Conservation (phyloP, 2,888 invertebrate genomes). For the Escarpia spicata region DNA sequence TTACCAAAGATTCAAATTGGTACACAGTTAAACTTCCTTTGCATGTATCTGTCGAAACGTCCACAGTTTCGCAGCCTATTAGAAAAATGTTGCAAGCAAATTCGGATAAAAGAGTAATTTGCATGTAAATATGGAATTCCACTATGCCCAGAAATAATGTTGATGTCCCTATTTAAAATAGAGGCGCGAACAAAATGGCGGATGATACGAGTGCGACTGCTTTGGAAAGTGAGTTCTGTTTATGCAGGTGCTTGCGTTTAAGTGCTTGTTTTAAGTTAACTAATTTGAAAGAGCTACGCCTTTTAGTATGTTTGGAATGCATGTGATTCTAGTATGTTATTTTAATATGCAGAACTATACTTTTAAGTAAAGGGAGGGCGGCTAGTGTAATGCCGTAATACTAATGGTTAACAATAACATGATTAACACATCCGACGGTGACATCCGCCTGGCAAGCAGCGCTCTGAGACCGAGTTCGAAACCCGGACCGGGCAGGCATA, state of each 20-base stretch:
- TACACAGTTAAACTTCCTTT: no score
- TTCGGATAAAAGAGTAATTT: neutral
- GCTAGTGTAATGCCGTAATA: no score
- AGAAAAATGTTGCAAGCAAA: no score
- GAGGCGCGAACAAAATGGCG: slow-evolving; percentile 52
- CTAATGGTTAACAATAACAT: no score
- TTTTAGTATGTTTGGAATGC: neutral
- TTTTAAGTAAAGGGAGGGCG: neutral
- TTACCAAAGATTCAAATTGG: no score
- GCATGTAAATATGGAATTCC: neutral
- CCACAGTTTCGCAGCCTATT: no score
- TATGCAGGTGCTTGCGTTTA: neutral
- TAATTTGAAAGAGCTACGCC: neutral
- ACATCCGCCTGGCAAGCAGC: no score
- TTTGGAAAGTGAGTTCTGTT: slow-evolving; percentile 45
- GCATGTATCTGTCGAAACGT: no score
- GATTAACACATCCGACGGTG: no score
- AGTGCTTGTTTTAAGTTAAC: neutral
- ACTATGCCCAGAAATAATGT: neutral
- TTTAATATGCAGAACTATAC: neutral
- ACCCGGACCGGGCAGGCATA: no score
- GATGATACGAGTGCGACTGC: slow-evolving; percentile 45
- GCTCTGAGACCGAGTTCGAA: no score
- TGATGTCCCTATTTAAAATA: slow-evolving; percentile 14
- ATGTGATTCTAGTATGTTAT: neutral